phyloP scores from a whole-genome alignment of 1,140 invertebrate species.

The Bombus soroeensis region DNA sequence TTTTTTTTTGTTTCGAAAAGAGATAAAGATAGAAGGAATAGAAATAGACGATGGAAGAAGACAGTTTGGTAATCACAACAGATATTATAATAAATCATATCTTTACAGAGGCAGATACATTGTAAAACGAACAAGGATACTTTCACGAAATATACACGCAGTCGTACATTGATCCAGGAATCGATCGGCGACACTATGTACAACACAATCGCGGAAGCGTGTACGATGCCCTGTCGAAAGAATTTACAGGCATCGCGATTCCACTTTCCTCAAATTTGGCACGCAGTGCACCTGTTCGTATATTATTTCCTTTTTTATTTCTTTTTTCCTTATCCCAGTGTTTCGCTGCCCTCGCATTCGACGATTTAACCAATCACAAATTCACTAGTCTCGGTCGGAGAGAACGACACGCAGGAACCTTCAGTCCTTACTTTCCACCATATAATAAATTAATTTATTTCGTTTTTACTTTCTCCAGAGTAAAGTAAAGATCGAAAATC shows the following conservation, averaged over 20 bases:
- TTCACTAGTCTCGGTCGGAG: slow-evolving; percentile 13
- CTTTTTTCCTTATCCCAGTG: slow-evolving; percentile 16
- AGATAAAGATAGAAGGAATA: neutral
- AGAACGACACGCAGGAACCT: slow-evolving; percentile 49
- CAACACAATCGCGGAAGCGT: slow-evolving; percentile 70
- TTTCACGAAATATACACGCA: slow-evolving; percentile 79
- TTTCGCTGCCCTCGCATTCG: slow-evolving; percentile 21
- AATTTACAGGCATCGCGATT: slow-evolving; percentile 61
- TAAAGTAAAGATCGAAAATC: no score
- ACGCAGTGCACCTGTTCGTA: slow-evolving; percentile 62
- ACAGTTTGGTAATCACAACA: slow-evolving; percentile 77
- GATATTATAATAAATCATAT: slow-evolving; percentile 81
- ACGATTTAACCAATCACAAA: slow-evolving; percentile 25
- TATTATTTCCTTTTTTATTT: neutral
- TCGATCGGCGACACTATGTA: slow-evolving; percentile 74
- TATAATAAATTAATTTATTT: slow-evolving; percentile 16
- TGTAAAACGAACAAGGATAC: slow-evolving; percentile 78
- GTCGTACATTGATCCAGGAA: slow-evolving; percentile 74
- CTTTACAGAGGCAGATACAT: slow-evolving; percentile 80
- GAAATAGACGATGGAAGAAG: neutral
- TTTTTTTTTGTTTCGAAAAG: neutral
- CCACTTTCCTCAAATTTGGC: slow-evolving; percentile 72
- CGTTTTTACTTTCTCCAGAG: no score
- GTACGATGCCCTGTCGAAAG: slow-evolving; percentile 43
- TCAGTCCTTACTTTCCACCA: neutral